These are phyloP conservation scores for Metopia argyrocephala DNA, from an alignment of 2,888 invertebrate species.

Conservation along the genomic window DNA sequence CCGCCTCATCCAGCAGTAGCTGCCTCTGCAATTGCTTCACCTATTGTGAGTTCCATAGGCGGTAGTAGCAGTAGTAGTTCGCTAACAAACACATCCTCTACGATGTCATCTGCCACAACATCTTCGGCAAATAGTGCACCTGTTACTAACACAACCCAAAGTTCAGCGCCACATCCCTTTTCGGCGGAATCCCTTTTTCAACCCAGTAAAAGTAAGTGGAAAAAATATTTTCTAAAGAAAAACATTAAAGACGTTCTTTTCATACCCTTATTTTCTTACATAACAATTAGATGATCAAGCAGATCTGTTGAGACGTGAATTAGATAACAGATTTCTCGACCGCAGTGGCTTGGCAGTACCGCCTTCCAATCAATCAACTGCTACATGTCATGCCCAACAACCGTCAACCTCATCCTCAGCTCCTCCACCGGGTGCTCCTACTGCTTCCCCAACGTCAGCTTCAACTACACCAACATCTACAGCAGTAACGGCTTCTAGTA, in stretches of 20 bases:
- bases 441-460: conserved; percentile 87
- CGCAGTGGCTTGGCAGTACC: conserved; percentile 85
- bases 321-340: conserved; percentile 93
- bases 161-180: conserved; percentile 89
- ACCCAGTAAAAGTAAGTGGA: conserved; percentile 83
- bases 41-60: conserved; percentile 35
- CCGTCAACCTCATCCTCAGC: conserved; percentile 90
- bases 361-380: conserved; percentile 72
- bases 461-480: conserved; percentile 80
- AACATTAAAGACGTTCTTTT: not conserved
- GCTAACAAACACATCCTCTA: conserved; percentile 64
- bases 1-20: conserved; percentile 53
- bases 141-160: conserved; percentile 68
- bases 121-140: conserved; percentile 66
- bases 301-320: conserved; percentile 91
- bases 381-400: conserved; percentile 74
- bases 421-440: conserved; percentile 92
- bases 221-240: not conserved
- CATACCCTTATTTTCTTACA: not conserved
- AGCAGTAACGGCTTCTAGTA: conserved; percentile 72
- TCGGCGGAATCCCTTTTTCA: conserved; percentile 93
- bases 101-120: conserved; percentile 65
- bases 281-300: conserved; percentile 82
- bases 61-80: conserved; percentile 47
- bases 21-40: conserved; percentile 43